Evolutionary conservation across 2,888 invertebrate species (phyloP).

Genomic region (Andrena trimmerana): DNA sequence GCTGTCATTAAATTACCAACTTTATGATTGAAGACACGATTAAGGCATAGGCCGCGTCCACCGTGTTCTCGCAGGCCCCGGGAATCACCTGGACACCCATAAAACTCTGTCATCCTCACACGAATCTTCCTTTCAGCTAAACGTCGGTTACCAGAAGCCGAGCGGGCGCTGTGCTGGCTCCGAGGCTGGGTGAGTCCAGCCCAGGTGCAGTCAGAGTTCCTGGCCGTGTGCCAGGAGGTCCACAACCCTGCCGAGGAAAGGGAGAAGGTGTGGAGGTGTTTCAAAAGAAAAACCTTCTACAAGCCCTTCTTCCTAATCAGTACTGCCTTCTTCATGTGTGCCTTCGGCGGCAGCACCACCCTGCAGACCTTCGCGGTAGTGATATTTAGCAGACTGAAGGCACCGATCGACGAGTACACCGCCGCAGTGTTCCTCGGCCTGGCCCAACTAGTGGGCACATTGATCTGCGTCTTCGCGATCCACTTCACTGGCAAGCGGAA

Average conservation of each 20-base stretch:
- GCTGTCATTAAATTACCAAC: neutral
- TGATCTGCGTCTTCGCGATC: constrained; percentile 89
- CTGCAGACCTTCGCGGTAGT: constrained; percentile 91
- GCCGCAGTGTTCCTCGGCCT: constrained; percentile 91
- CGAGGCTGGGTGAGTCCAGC: constrained; percentile 91
- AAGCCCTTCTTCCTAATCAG: constrained; percentile 89
- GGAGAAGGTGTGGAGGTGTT: constrained; percentile 83
- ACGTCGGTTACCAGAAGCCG: constrained; percentile 89
- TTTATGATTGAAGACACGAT: neutral
- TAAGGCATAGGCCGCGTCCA: no score
- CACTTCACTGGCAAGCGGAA: constrained; percentile 91
- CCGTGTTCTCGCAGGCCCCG: neutral
- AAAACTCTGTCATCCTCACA: neutral
- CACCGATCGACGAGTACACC: constrained; percentile 91
- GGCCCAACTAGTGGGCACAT: constrained; percentile 89
- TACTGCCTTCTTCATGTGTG: constrained; percentile 90
- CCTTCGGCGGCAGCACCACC: constrained; percentile 92
- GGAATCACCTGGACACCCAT: neutral
- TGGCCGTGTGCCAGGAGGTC: constrained; percentile 85
- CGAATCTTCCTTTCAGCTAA: constrained; percentile 81
- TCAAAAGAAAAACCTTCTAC: constrained; percentile 88
- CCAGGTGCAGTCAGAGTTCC: constrained; percentile 88
- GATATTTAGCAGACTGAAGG: constrained; percentile 90
- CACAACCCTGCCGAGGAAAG: constrained; percentile 74
- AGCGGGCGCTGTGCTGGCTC: constrained; percentile 90